A percentile compares a stretch with the other conserved stretches of the same genome.
phyloP scores from a whole-genome alignment of 2,797 vertebrate genomes.

The Crocidura indochinensis region DNA sequence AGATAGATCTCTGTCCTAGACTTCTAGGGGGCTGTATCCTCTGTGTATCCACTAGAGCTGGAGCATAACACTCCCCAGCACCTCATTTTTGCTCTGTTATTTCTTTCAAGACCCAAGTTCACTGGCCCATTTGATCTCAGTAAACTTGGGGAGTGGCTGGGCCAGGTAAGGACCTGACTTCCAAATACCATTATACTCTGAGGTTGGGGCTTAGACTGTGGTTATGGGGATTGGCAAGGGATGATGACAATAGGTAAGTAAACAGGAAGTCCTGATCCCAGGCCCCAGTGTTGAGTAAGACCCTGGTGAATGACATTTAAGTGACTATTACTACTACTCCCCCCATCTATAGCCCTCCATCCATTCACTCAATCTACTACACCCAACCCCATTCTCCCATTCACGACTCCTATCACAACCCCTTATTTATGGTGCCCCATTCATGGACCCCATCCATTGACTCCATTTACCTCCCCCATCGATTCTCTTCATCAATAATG shows the following conservation, averaged over 20 bases:
- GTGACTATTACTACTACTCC: too few species aligned
- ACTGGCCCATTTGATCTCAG: background rate
- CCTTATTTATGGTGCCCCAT: too few species aligned
- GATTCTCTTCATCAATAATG: too few species aligned
- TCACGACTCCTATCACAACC: too few species aligned
- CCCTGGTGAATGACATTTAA: too few species aligned
- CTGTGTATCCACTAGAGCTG: too few species aligned
- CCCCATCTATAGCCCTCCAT: too few species aligned
- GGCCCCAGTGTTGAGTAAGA: background rate
- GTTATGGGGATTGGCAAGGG: accelerated
- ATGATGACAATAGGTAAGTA: background rate
- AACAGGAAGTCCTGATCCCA: background rate
- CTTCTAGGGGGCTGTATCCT: accelerated
- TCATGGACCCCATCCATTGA: too few species aligned
- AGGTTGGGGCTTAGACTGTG: background rate
- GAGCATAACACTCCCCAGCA: background rate
- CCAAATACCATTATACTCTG: background rate
- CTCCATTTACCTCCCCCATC: too few species aligned
- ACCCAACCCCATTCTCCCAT: too few species aligned
- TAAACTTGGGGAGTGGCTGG: background rate
- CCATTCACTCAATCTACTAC: too few species aligned
- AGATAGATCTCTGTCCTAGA: background rate
- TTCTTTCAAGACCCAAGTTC: background rate
- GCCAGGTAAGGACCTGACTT: background rate
- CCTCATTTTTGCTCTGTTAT: background rate